Base-by-base conservation (phyloP, 2,888 invertebrate species). In the Drosophila tripunctata region DNA sequence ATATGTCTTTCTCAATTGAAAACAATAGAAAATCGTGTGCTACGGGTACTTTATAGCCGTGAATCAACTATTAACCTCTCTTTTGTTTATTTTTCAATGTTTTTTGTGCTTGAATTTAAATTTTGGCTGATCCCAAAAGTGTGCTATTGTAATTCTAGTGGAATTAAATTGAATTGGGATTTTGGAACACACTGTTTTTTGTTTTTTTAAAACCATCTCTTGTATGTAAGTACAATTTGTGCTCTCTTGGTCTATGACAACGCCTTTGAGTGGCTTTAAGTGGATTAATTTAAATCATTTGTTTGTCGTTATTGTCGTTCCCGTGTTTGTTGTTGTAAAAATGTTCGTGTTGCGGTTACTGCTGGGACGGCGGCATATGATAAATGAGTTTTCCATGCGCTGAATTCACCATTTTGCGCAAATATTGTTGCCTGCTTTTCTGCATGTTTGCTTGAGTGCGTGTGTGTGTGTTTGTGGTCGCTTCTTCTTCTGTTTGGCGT, bases 241-340 rank as follows among this genome's bases (percentile, higher is more conserved):
- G 52, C 57, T 54, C 52, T 62, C 64, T 45, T 56, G 62, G 38
- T 40, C 55, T 60, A 56, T 63, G 64, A 45, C 51, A 57, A 12
- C 43, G 48, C 44, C 58, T 67, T 74, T 67, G 78, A 84, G 70
- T 80, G 69, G 87, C 82, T 78, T 87, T 84, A 78, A 81, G 85
- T 81, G 81, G 87, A 81, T 81, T 87, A 81, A 81, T 85, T 81
- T 85, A 74, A 81, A 81, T 61, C 81, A 68, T 83, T 74, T 78
- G 76, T 71, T 71, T 77, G 67, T 50, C 61, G 54, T 63, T 75
- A 52, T 75, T 73, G 64, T 45, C 54, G 55, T 35, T 61, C 8
- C 50, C 36, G 31, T 17, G 57, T 33, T 65, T 54, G 22, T 55
- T 70, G 58, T 38, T 58, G 57, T 60, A 4, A 12, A 54, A 56